Base-by-base conservation (phyloP, 2,888 invertebrate species). In the Microplitis deprimator region DNA sequence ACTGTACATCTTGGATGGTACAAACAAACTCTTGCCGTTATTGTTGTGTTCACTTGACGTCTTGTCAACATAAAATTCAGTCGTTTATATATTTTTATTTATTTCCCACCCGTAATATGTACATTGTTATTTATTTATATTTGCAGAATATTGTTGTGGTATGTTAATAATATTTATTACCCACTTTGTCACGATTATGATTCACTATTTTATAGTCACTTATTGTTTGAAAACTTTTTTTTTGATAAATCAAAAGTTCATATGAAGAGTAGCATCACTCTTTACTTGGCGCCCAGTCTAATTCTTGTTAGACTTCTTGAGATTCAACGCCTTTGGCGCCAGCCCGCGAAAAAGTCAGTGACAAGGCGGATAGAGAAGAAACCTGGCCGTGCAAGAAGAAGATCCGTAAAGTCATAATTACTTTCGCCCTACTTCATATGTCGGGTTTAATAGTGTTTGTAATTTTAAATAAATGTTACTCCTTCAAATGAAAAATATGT, bases 161-260 rank as follows among this genome's bases (percentile, higher is more conserved):
- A 86, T 84, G 84, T 83, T 82, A 82, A 81, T 81, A 81, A 87
- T 87, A 87, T 89, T 89, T 89, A 89, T 84, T 84, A 82, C 86
- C 81, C 81, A 81, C 84, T 86, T 86, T 85, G 85, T 87, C 87
- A 82, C 75, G 79, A 73, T 61, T 40, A 69, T 13, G 50, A 60
- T 68, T 69, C 20, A 41, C 16, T 50, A 13, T 41, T 60, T 68
- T 39, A 67, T 74, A 16, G 50, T 38, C 38, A 50, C 60, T 60
- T 68, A 50, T 39, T 60, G 29, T 70, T 75, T 39, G 20, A 73
- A 64, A 10, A 7, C 41, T 70, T 29, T 69, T 6, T 75, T 5
- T 69, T 40, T 50, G 20, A 60, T 62, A 61, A 40, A 29, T 29
- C 29, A 29, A 29, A 29, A 29, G 3, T 29, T 29, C 4, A 29